Evolutionary conservation across 1,140 invertebrate species (phyloP).

Genomic region (Oncopodura yosiiana): DNA sequence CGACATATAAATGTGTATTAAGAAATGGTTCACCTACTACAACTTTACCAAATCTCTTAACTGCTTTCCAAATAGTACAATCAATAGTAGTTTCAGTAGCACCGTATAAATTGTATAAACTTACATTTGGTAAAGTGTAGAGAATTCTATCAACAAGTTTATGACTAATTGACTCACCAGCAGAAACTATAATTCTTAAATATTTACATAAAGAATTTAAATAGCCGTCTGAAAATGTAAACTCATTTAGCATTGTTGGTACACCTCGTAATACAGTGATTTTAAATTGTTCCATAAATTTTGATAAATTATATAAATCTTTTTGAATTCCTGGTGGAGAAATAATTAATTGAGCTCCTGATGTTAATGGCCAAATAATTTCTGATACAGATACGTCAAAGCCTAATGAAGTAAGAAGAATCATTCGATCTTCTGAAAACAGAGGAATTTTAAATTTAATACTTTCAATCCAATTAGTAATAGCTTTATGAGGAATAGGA

Average conservation of each 20-base stretch:
- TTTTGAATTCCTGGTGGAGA: neutral
- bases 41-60: neutral
- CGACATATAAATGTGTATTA: neutral
- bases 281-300: neutral
- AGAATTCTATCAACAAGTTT: neutral
- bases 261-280: conserved; percentile 5
- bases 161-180: neutral
- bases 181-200: too few relatives aligned
- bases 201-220: neutral
- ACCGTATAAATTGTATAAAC: conserved; percentile 6
- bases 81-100: neutral
- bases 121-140: neutral
- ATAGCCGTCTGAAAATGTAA: neutral
- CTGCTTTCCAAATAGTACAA: neutral
- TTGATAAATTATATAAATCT: neutral
- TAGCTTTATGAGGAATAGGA: neutral
- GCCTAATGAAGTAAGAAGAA: neutral
- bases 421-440: neutral
- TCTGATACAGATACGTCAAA: conserved; percentile 15
- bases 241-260: conserved; percentile 5
- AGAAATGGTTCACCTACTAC: neutral
- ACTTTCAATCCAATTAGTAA: neutral
- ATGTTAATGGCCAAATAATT: neutral
- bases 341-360: too few relatives aligned
- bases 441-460: conserved; percentile 1